A percentile compares a stretch with the other conserved stretches of the same genome.
These are phyloP conservation scores for Eupithecia centaureata DNA, from an alignment of 2,888 invertebrate genomes.

Conservation along the genomic window DNA sequence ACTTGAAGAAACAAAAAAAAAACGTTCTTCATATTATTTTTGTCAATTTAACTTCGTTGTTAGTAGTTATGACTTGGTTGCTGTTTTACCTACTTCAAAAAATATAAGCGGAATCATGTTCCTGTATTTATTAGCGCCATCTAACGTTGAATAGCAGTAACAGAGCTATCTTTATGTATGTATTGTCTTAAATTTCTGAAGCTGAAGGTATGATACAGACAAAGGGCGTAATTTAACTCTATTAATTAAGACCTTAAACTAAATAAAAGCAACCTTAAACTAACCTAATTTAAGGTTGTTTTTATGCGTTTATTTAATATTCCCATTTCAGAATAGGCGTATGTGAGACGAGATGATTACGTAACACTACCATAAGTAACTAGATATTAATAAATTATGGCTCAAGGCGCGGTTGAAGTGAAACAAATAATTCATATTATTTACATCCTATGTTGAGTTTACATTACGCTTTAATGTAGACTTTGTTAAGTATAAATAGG, in stretches of 20 bases:
- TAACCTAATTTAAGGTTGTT: too few species aligned
- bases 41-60: not conserved
- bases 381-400: not conserved
- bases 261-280: too few species aligned
- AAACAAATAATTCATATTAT: not conserved
- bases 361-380: too few species aligned
- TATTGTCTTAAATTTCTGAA: not conserved
- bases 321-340: not conserved
- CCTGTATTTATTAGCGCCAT: conserved; percentile 48
- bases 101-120: not conserved
- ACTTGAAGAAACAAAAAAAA: not conserved
- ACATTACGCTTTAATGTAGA: not conserved
- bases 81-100: too few species aligned
- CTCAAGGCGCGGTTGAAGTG: not conserved
- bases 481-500: not conserved
- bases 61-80: too few species aligned
- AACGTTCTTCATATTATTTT: not conserved
- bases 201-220: not conserved
- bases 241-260: too few species aligned
- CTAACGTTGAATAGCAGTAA: conserved; percentile 51
- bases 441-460: not conserved
- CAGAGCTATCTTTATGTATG: too few species aligned
- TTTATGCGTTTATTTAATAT: too few species aligned
- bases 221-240: too few species aligned
- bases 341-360: not conserved